Evolutionary conservation across 1,140 invertebrate species (phyloP), one percentile per base, ranked within the genome.

Genomic region (Drosophila sproati): DNA sequence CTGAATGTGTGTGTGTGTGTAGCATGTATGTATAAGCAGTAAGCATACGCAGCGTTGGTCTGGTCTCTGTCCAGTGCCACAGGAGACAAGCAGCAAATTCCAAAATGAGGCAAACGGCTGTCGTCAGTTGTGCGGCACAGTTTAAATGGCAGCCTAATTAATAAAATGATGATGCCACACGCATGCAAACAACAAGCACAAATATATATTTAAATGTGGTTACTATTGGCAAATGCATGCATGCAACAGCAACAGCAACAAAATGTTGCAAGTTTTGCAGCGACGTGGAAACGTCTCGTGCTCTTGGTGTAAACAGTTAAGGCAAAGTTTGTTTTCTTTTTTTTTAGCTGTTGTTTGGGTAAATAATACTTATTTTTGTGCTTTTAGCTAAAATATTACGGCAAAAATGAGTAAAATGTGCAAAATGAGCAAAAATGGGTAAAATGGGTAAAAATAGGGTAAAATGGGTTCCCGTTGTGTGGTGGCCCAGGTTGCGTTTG

Each of bases 381-480:
- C 63, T 69, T 78, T 79, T 76, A 67, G 76, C 76, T 73, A 73
- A 82, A 83, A 73, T 77, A 72, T 68, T 63, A 37, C 35, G 45
- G 59, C 71, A 68, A 45, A 10, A 63, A 54, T 55, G 51, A 20
- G 20, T 20, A 20, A 20, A 20, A 20, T 20, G 20, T 20, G 48
- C 31, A 20, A 20, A 20, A 20, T 20, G 20, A 20, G 20, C 43
- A 32, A 31, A 34, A 10, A 29, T 4, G 4, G 45, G 12, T n/a
- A 39, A 39, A 8, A n/a, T 20, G 35, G 35, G 31, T 55, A 8
- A n/a, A 50, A 2, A 31, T 35, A n/a, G 20, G 51, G 20, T 20
- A 20, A 20, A 20, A 20, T 20, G 20, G 20, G 20, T 20, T 20
- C 20, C 20, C 20, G 20, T 20, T 5, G 7, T 8, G 6, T 29